These are phyloP conservation scores for Mercenaria mercenaria DNA, from an alignment of 1,140 invertebrate genomes.

Conservation along the genomic window DNA sequence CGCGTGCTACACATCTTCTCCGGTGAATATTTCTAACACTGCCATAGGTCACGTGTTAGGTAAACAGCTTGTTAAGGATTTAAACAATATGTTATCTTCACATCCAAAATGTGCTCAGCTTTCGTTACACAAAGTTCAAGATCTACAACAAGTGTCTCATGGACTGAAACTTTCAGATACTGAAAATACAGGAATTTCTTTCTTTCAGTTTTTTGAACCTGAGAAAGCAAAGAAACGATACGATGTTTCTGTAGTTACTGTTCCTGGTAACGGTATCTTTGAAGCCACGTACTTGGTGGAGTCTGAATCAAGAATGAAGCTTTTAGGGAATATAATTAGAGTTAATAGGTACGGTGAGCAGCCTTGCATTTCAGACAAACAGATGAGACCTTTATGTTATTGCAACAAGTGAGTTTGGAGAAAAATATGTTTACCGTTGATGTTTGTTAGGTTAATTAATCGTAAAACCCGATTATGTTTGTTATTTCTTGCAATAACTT, in stretches of 20 bases:
- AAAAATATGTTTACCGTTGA: too few species aligned
- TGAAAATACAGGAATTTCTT: conserved; percentile 58
- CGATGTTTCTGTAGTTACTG: conserved; percentile 23
- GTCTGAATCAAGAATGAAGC: background rate
- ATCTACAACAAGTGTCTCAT: conserved; percentile 44
- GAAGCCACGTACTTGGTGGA: conserved; percentile 35
- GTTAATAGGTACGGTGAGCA: conserved; percentile 51
- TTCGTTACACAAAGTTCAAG: conserved; percentile 49
- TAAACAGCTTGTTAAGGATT: conserved; percentile 88
- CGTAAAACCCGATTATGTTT: too few species aligned
- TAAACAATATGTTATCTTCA: conserved; percentile 88
- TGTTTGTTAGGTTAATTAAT: too few species aligned
- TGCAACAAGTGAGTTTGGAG: background rate
- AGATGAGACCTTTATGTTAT: conserved; percentile 39
- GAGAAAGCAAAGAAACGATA: conserved; percentile 8
- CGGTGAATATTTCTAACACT: conserved; percentile 1
- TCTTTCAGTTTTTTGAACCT: conserved; percentile 53
- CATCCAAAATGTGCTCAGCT: conserved; percentile 70
- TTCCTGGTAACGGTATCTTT: conserved; percentile 46
- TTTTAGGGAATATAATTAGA: conserved; percentile 42
- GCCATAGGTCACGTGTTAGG: conserved; percentile 46
- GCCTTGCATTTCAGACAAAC: conserved; percentile 52
- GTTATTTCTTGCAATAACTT: too few species aligned
- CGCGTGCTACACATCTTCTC: conserved; percentile 82
- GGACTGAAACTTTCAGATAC: conserved; percentile 58